These are phyloP conservation scores for Loxodonta africana DNA, from an alignment of 2,113 vertebrate species.

Conservation along the genomic window DNA sequence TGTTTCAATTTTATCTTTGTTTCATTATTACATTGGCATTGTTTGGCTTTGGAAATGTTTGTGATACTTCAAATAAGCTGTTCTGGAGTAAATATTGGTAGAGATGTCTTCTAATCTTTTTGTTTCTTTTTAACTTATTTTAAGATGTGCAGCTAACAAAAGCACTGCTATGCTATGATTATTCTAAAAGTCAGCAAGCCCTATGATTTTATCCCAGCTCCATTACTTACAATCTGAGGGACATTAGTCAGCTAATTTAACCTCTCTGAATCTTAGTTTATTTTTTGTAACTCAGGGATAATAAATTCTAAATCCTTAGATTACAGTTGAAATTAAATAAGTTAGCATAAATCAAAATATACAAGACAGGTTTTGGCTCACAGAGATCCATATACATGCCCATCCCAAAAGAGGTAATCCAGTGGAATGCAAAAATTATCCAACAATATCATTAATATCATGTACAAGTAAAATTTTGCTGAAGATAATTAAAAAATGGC, in stretches of 20 bases:
- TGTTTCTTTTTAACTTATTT: background rate
- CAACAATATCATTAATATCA: background rate
- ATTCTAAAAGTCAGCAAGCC: background rate
- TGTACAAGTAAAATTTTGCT: background rate
- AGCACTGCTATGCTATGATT: background rate
- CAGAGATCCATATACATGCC: background rate
- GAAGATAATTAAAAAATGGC: background rate
- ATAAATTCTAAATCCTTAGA: background rate
- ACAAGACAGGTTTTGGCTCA: background rate
- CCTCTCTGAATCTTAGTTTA: background rate
- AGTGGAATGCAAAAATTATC: background rate
- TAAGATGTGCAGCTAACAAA: rapidly evolving
- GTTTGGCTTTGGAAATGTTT: background rate
- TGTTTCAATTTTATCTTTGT: background rate
- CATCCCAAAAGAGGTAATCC: background rate
- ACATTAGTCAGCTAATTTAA: background rate
- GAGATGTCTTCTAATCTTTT: background rate
- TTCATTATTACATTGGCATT: background rate
- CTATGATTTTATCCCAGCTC: background rate
- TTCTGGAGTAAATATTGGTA: background rate
- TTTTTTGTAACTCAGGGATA: background rate
- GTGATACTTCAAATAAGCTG: background rate
- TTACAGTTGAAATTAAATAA: background rate
- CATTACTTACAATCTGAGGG: background rate
- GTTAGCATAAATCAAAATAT: background rate